phyloP scores from a whole-genome alignment of 1,140 invertebrate species.

The Atta texana region DNA sequence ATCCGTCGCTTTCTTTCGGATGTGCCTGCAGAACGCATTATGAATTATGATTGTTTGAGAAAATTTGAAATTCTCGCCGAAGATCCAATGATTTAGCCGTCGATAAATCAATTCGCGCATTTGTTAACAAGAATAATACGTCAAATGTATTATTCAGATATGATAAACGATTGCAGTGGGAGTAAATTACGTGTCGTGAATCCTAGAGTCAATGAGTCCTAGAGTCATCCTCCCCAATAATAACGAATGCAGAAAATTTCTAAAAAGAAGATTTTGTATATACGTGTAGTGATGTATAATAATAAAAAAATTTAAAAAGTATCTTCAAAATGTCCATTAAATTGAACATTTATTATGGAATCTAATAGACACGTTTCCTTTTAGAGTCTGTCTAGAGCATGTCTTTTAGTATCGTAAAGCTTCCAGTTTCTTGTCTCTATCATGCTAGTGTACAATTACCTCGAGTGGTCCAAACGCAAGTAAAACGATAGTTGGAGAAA shows the following conservation, averaged over 20 bases:
- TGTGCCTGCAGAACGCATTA: not conserved
- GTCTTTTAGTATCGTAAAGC: not conserved
- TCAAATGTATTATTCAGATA: constrained; percentile 40
- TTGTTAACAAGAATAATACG: constrained; percentile 44
- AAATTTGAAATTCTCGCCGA: not conserved
- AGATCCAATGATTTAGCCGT: not conserved
- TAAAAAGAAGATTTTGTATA: not conserved
- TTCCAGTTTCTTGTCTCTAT: not conserved
- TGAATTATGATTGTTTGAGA: not conserved
- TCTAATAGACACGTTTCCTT: not conserved
- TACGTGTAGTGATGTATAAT: not conserved
- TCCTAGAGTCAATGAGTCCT: not conserved
- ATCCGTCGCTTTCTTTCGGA: constrained; percentile 13
- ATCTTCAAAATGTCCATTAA: not conserved
- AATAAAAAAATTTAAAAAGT: not conserved
- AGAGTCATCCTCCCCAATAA: not conserved
- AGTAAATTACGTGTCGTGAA: constrained; percentile 30
- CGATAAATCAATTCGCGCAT: constrained; percentile 42
- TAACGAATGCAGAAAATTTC: constrained; percentile 18
- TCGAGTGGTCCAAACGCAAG: not conserved
- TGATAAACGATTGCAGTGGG: constrained; percentile 27
- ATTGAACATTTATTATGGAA: constrained; percentile 1
- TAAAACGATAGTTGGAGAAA: not conserved
- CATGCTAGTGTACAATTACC: constrained; percentile 5
- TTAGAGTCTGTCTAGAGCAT: not conserved